Conservation (phyloP, 2,113 vertebrate genomes). For the Cyrtonyx montezumae region DNA sequence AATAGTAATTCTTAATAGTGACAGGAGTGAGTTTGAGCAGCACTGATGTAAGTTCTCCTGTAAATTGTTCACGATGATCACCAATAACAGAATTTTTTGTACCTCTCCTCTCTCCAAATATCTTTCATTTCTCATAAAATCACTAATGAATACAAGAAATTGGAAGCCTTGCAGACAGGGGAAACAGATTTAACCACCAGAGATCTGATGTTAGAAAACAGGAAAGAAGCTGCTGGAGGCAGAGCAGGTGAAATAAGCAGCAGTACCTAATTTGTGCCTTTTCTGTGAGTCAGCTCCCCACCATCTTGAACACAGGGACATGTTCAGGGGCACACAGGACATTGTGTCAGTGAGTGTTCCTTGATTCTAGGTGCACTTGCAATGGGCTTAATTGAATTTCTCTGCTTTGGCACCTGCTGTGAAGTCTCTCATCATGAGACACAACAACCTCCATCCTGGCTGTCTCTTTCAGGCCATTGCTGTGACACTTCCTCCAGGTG, state of each 20-base stretch:
- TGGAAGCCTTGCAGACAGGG: not conserved
- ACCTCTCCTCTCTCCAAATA: not conserved
- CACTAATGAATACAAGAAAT: not conserved
- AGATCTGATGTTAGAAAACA: not conserved
- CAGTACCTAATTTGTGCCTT: not conserved
- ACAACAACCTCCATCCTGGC: not conserved
- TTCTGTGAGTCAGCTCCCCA: not conserved
- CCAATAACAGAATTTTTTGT: not conserved
- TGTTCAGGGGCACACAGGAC: not conserved
- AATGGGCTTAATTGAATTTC: not conserved
- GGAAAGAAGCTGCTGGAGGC: not conserved
- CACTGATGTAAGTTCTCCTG: not conserved
- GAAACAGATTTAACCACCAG: not conserved
- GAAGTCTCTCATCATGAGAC: not conserved
- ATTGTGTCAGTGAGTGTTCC: not conserved
- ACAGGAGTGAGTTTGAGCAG: conserved; percentile 27
- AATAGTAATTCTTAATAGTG: conserved; percentile 51
- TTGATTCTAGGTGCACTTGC: not conserved
- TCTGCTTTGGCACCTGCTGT: not conserved
- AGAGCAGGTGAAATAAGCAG: not conserved
- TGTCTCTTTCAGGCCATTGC: not conserved
- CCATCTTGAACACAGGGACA: not conserved
- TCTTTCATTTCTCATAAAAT: not conserved
- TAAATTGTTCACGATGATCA: conserved; percentile 35
- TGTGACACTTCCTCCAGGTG: not conserved